These are phyloP conservation scores for Gonioctena quinquepunctata DNA, from an alignment of 1,140 invertebrate species.

Conservation along the genomic window DNA sequence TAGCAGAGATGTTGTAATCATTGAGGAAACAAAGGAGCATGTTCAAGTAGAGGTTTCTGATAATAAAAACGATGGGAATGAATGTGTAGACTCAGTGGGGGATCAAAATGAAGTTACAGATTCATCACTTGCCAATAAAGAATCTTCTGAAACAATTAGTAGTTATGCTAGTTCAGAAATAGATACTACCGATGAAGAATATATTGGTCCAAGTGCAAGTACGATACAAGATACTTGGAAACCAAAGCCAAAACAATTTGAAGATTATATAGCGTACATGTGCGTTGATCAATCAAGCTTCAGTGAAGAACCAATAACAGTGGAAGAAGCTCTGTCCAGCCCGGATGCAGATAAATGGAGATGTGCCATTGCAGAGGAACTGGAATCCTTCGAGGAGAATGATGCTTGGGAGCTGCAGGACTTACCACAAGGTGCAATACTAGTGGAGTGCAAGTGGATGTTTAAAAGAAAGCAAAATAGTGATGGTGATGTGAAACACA, in stretches of 20 bases:
- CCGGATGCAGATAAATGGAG: background rate
- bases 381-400: background rate
- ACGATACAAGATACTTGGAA: no score
- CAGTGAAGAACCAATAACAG: background rate
- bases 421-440: background rate
- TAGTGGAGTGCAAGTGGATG: background rate
- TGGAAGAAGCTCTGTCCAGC: slow-evolving; percentile 1
- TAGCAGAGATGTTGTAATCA: slow-evolving; percentile 10
- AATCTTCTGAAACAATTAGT: no score
- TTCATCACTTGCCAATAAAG: no score
- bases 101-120: background rate
- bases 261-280: background rate
- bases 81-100: slow-evolving; percentile 18
- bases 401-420: background rate
- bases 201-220: background rate
- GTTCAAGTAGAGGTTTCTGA: background rate
- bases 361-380: background rate
- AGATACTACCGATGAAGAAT: no score
- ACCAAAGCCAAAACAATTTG: background rate
- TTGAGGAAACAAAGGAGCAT: slow-evolving; percentile 1
- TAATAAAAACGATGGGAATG: background rate
- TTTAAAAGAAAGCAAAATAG: background rate
- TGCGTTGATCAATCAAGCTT: background rate
- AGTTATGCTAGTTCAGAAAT: background rate
- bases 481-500: slow-evolving; percentile 22